Conservation (phyloP, 2,797 vertebrate species). For the Thunnus albacares region DNA sequence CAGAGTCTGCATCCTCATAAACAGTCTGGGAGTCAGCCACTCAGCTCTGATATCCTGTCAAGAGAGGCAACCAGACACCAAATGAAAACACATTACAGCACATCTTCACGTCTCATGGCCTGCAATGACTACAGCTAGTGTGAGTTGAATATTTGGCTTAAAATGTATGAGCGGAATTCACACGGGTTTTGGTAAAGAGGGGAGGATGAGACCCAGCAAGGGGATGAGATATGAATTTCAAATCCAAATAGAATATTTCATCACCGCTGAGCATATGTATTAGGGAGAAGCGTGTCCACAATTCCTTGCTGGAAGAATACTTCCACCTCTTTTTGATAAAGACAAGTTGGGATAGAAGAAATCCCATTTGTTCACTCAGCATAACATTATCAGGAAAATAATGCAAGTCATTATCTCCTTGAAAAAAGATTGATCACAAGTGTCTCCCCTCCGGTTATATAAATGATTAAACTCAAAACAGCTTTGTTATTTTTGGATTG, state of each 20-base stretch:
- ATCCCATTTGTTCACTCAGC: slow-evolving; percentile 19
- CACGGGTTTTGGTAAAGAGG: slow-evolving; percentile 35
- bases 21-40: slow-evolving; percentile 58
- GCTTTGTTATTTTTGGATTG: slow-evolving; percentile 23
- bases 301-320: slow-evolving; percentile 54
- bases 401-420: slow-evolving; percentile 35
- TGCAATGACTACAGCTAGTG: slow-evolving; percentile 51
- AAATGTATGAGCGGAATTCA: slow-evolving; percentile 66
- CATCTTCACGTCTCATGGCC: slow-evolving; percentile 68
- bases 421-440: slow-evolving; percentile 31
- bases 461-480: slow-evolving; percentile 25
- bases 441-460: neutral
- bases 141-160: slow-evolving; percentile 54
- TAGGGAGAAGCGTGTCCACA: slow-evolving; percentile 50
- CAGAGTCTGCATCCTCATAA: slow-evolving; percentile 54
- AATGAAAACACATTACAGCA: slow-evolving; percentile 76
- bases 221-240: slow-evolving; percentile 77
- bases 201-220: slow-evolving; percentile 48
- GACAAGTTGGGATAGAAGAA: slow-evolving; percentile 27
- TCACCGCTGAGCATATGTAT: slow-evolving; percentile 74
- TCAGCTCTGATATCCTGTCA: slow-evolving; percentile 66
- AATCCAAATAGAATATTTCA: slow-evolving; percentile 77
- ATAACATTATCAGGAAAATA: slow-evolving; percentile 39
- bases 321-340: slow-evolving; percentile 54
- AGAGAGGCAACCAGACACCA: slow-evolving; percentile 49